A percentile compares a stretch with the other conserved stretches of the same genome.
phyloP scores from a whole-genome alignment of 64 coral and sea anemone genomes.

The Actinia tenebrosa region DNA sequence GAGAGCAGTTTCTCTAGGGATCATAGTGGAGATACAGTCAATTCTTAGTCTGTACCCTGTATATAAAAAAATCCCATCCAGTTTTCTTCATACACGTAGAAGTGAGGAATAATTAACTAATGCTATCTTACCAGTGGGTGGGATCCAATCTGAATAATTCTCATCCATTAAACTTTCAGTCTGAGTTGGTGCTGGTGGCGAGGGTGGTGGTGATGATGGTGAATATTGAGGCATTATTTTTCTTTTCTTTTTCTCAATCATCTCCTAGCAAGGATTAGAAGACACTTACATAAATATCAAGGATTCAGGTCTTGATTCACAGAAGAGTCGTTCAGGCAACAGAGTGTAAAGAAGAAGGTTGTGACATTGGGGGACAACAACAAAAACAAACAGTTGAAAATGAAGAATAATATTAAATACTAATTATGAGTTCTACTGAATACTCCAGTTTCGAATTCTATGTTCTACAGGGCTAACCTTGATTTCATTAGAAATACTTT shows the following conservation, averaged over 20 bases:
- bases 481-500: no score
- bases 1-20: slow-evolving; percentile 18
- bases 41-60: neutral
- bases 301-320: no score
- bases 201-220: neutral
- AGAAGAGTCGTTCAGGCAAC: no score
- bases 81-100: no score
- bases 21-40: neutral
- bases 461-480: no score
- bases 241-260: slow-evolving; percentile 6
- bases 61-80: neutral
- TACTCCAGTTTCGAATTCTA: no score
- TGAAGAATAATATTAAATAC: no score
- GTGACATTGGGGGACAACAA: no score
- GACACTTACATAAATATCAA: no score
- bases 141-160: slow-evolving; percentile 7
- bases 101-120: neutral
- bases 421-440: no score
- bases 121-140: neutral
- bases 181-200: neutral
- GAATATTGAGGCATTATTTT: neutral
- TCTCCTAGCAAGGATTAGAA: neutral
- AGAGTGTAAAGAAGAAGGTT: no score
- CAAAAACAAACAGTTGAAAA: no score
- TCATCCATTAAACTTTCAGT: neutral